Conservation (phyloP, 2,113 vertebrate genomes). For the Atractosteus spatula region DNA sequence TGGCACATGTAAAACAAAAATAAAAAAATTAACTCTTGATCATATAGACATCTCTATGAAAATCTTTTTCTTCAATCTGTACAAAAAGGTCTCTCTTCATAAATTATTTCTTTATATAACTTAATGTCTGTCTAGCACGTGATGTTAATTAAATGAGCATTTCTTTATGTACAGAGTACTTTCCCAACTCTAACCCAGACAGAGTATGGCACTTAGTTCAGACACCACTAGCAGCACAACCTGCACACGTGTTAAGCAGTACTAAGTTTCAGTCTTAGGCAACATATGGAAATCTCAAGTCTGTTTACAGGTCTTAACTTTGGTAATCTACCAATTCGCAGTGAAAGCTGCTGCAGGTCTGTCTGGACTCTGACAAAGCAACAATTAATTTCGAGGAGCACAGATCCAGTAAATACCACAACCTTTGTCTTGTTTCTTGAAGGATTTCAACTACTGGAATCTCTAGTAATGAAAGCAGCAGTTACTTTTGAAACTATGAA, state of each 20-base stretch:
- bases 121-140: slow-evolving; percentile 97
- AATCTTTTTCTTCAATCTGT: slow-evolving; percentile 94
- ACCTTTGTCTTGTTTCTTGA: slow-evolving; percentile 57
- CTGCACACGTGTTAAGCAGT: slow-evolving; percentile 70
- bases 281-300: slow-evolving; percentile 76
- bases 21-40: slow-evolving; percentile 91
- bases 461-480: slow-evolving; percentile 83
- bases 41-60: slow-evolving; percentile 97
- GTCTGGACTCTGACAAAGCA: slow-evolving; percentile 78
- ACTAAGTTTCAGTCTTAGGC: slow-evolving; percentile 68
- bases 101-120: slow-evolving; percentile 97
- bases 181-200: slow-evolving; percentile 86
- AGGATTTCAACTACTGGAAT: slow-evolving; percentile 78
- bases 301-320: slow-evolving; percentile 62
- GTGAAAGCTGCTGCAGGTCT: slow-evolving; percentile 68
- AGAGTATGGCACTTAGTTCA: slow-evolving; percentile 94
- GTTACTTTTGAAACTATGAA: slow-evolving; percentile 86
- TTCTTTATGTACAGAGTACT: slow-evolving; percentile 85
- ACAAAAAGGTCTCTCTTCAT: slow-evolving; percentile 98
- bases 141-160: slow-evolving; percentile 84
- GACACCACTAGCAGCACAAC: slow-evolving; percentile 86
- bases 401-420: slow-evolving; percentile 83
- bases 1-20: slow-evolving; percentile 93
- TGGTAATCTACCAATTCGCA: slow-evolving; percentile 60
- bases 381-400: slow-evolving; percentile 74